Conservation (phyloP, 2,797 vertebrate genomes). For the Pseudotriccus pelzelni region DNA sequence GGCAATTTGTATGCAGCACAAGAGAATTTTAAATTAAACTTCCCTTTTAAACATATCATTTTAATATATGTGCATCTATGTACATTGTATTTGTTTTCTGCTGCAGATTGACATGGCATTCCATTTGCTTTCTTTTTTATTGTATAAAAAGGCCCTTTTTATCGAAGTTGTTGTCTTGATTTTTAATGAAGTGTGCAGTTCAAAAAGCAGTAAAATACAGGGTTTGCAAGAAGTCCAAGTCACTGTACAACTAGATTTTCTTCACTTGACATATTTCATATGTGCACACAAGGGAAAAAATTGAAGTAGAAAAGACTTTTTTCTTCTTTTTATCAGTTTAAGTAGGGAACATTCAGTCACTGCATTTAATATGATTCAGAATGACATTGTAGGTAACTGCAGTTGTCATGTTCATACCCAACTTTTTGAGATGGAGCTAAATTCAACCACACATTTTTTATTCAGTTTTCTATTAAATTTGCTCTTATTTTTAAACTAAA, state of each 20-base stretch:
- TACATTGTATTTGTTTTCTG: background rate
- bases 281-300: background rate
- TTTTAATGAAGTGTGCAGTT: conserved; percentile 16
- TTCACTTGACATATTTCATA: background rate
- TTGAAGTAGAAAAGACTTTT: background rate
- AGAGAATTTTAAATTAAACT: background rate
- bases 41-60: background rate
- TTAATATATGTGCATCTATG: background rate
- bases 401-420: background rate
- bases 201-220: background rate
- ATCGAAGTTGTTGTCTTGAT: background rate
- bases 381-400: background rate
- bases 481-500: background rate
- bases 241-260: background rate
- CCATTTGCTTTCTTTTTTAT: background rate
- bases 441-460: background rate
- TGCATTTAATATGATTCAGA: background rate
- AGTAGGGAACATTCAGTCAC: background rate
- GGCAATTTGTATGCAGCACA: background rate
- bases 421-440: background rate
- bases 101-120: background rate
- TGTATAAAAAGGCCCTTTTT: conserved; percentile 8
- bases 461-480: background rate
- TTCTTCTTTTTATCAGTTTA: background rate
- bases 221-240: background rate